Conservation (phyloP, 2,888 invertebrate genomes). For the Caenorhabditis becei region DNA sequence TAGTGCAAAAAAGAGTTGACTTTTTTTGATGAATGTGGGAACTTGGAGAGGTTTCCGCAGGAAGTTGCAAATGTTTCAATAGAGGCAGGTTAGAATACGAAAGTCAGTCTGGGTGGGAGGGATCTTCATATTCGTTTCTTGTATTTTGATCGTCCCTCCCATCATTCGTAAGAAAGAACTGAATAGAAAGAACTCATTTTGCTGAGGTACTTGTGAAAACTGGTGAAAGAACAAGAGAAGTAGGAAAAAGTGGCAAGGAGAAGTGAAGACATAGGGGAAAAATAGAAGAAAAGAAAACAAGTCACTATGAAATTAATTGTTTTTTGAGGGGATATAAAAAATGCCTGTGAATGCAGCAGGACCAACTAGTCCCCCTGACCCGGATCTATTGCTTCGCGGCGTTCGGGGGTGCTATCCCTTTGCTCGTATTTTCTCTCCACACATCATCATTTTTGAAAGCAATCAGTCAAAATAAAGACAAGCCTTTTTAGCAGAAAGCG, state of each 20-base stretch:
- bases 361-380: neutral
- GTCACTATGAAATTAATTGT: slow-evolving; percentile 7
- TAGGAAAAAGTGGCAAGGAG: neutral
- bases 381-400: slow-evolving; percentile 6
- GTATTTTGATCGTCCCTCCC: too few species aligned
- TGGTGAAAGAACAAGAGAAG: neutral
- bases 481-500: slow-evolving; percentile 40
- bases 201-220: too few species aligned
- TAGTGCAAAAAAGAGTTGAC: slow-evolving; percentile 15
- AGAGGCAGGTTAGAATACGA: neutral
- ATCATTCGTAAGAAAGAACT: too few species aligned
- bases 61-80: slow-evolving; percentile 16
- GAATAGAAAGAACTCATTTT: too few species aligned
- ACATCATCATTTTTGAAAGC: slow-evolving; percentile 42
- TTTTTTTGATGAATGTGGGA: slow-evolving; percentile 33
- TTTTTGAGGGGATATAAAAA: neutral
- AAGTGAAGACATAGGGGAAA: neutral
- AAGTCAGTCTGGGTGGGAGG: neutral
- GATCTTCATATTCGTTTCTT: too few species aligned
- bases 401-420: slow-evolving; percentile 1
- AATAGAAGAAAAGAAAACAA: neutral
- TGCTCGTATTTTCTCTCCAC: slow-evolving; percentile 9
- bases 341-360: neutral
- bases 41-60: slow-evolving; percentile 3
- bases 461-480: slow-evolving; percentile 57